phyloP scores from a whole-genome alignment of 2,797 vertebrate genomes.

The Emydoidea blandingii region DNA sequence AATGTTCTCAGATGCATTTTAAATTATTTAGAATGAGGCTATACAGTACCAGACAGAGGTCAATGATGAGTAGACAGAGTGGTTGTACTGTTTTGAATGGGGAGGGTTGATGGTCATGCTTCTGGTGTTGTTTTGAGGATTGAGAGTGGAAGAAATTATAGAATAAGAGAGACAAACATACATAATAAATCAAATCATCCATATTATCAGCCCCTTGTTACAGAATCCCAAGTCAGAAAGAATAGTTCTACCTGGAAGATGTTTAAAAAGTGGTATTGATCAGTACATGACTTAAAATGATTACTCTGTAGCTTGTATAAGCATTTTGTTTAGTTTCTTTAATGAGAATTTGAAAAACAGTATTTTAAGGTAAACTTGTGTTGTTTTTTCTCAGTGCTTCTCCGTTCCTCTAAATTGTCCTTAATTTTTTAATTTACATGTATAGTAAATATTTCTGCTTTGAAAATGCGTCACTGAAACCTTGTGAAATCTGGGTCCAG shows the following conservation, averaged over 20 bases:
- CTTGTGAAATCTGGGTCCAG: background rate
- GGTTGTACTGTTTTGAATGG: background rate
- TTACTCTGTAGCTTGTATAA: background rate
- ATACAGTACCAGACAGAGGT: background rate
- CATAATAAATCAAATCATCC: background rate
- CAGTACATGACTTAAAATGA: background rate
- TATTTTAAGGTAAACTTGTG: background rate
- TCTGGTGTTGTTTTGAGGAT: background rate
- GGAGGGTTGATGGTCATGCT: background rate
- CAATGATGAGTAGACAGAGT: background rate
- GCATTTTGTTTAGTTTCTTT: background rate
- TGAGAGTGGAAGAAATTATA: background rate
- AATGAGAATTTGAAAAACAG: background rate
- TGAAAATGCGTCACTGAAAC: background rate
- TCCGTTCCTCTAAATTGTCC: background rate
- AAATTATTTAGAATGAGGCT: slow-evolving; percentile 3
- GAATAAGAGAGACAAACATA: slow-evolving; percentile 3
- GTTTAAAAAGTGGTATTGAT: background rate
- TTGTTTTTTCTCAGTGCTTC: background rate
- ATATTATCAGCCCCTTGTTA: background rate
- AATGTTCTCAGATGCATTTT: slow-evolving; percentile 18
- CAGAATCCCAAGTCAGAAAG: background rate
- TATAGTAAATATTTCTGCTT: background rate
- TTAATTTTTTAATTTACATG: background rate
- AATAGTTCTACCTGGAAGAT: background rate